A percentile compares a stretch with the other conserved stretches of the same genome.
These are phyloP conservation scores for Oryzias javanicus DNA, from an alignment of 2,113 vertebrate species.

Conservation along the genomic window DNA sequence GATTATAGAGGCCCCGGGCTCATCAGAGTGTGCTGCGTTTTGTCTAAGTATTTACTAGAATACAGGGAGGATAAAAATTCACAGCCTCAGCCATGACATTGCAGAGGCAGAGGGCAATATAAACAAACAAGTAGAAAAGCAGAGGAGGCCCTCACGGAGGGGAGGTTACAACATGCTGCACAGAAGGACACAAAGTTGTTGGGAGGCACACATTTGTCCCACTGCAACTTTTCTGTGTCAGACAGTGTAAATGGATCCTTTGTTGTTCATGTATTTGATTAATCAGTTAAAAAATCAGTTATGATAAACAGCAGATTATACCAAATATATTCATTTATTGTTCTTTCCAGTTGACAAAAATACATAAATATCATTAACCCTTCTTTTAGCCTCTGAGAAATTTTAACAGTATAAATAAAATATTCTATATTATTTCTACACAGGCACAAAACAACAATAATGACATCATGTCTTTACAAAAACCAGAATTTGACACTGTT, in stretches of 20 bases:
- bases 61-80: constrained; percentile 73
- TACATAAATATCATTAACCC: too few relatives aligned
- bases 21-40: constrained; percentile 53
- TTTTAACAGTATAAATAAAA: too few relatives aligned
- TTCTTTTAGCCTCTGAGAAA: too few relatives aligned
- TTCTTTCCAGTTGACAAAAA: too few relatives aligned
- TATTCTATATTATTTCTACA: too few relatives aligned
- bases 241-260: neutral
- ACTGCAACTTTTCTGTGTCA: neutral
- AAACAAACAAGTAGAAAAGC: constrained; percentile 28
- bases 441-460: too few relatives aligned
- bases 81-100: constrained; percentile 46
- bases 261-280: neutral
- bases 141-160: constrained; percentile 36
- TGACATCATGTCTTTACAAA: too few relatives aligned
- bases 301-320: neutral
- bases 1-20: constrained; percentile 71
- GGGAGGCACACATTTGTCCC: neutral
- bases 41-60: constrained; percentile 73
- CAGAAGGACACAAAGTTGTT: neutral
- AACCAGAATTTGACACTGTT: too few relatives aligned
- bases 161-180: neutral
- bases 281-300: fast-evolving
- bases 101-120: constrained; percentile 31
- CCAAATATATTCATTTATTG: too few relatives aligned